Evolutionary conservation across 2,113 vertebrate genomes (phyloP).

Genomic region (Etheostoma spectabile): DNA sequence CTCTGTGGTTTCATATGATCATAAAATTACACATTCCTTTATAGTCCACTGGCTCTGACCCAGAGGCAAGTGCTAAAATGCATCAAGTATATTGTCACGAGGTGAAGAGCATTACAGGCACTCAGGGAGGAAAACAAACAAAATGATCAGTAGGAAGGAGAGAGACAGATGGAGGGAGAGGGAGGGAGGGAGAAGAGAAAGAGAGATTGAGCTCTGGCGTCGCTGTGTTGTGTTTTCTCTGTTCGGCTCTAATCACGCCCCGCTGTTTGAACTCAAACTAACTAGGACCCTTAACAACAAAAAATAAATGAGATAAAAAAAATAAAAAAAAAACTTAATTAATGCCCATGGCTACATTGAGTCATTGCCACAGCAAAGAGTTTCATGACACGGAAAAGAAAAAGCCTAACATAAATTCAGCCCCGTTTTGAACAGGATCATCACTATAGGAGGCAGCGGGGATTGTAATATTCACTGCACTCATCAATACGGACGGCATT

Average conservation of each 20-base stretch:
- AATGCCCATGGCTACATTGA: constrained; percentile 27
- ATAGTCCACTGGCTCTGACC: constrained; percentile 47
- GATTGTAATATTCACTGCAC: neutral
- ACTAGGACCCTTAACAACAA: constrained; percentile 44
- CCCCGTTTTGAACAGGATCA: neutral
- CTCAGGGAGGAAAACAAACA: constrained; percentile 23
- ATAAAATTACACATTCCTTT: constrained; percentile 70
- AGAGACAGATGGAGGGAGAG: constrained; percentile 13
- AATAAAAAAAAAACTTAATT: constrained; percentile 32
- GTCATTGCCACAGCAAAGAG: constrained; percentile 26
- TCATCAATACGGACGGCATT: neutral
- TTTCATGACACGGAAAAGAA: constrained; percentile 22
- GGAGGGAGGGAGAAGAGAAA: neutral
- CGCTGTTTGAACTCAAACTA: constrained; percentile 48
- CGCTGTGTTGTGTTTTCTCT: neutral
- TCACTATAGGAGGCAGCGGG: neutral
- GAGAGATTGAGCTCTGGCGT: constrained; percentile 1
- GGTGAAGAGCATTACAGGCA: constrained; percentile 34
- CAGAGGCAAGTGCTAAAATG: constrained; percentile 44
- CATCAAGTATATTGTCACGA: constrained; percentile 27
- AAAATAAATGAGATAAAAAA: constrained; percentile 15
- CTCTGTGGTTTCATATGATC: constrained; percentile 62
- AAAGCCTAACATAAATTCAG: constrained; percentile 1
- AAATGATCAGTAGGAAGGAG: constrained; percentile 21
- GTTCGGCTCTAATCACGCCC: constrained; percentile 32